These are phyloP conservation scores for Caenorhabditis becei DNA, from an alignment of 2,888 invertebrate species.

Conservation along the genomic window DNA sequence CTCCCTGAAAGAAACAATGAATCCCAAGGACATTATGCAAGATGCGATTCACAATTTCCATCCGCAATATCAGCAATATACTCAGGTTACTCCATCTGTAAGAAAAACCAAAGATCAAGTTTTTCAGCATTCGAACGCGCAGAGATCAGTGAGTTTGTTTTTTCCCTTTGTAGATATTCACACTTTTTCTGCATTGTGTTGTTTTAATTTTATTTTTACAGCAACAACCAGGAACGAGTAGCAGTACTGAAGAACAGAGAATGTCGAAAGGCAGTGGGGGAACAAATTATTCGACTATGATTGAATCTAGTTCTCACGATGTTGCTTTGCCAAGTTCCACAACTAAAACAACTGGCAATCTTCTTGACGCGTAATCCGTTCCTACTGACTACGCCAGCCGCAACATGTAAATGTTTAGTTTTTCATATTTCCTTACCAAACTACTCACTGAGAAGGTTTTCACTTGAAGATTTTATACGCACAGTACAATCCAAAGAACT, in stretches of 20 bases:
- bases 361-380: constrained; percentile 66
- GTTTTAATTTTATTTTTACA: too few species aligned
- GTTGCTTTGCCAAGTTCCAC: constrained; percentile 58
- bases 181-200: too few species aligned
- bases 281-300: constrained; percentile 76
- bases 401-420: not conserved
- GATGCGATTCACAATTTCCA: constrained; percentile 93
- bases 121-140: constrained; percentile 81
- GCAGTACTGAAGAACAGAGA: constrained; percentile 72
- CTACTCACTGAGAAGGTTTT: too few species aligned
- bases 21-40: constrained; percentile 94
- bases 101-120: not conserved
- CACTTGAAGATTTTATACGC: too few species aligned
- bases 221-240: constrained; percentile 55
- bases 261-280: constrained; percentile 65
- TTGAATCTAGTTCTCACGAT: constrained; percentile 63
- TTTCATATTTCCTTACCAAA: too few species aligned
- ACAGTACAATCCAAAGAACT: too few species aligned
- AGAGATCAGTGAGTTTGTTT: constrained; percentile 78
- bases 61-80: constrained; percentile 99
- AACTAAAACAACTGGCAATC: constrained; percentile 59
- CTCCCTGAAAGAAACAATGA: constrained; percentile 91
- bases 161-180: too few species aligned
- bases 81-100: too few species aligned
- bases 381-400: too few species aligned